phyloP scores from a whole-genome alignment of 2,797 vertebrate species.

The Cryptoprocta ferox region DNA sequence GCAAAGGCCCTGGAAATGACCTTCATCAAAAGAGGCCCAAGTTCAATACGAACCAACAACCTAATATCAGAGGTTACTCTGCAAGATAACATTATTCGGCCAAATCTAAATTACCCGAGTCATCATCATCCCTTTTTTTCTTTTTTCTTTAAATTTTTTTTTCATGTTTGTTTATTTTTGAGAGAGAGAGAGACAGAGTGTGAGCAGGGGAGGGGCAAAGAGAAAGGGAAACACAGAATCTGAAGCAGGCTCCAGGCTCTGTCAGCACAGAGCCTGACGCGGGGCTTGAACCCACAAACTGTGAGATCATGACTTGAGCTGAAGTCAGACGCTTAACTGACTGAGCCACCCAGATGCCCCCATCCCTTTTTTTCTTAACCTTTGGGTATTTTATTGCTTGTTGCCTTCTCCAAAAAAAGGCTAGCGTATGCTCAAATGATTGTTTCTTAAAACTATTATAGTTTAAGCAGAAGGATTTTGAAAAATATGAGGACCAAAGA shows the following conservation, averaged over 20 bases:
- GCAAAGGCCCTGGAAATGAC: not conserved
- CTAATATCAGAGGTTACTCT: not conserved
- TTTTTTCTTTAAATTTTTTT: too few species aligned
- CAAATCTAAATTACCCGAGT: not conserved
- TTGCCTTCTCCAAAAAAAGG: not conserved
- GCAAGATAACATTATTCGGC: not conserved
- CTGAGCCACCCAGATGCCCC: too few species aligned
- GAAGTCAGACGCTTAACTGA: too few species aligned
- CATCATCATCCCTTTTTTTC: not conserved
- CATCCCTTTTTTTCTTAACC: not conserved
- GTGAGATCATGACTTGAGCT: too few species aligned
- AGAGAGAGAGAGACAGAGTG: too few species aligned
- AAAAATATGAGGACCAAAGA: slow-evolving; percentile 41
- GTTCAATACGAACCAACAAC: not conserved
- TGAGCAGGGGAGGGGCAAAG: too few species aligned
- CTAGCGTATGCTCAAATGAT: not conserved
- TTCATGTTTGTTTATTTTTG: too few species aligned
- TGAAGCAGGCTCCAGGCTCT: too few species aligned
- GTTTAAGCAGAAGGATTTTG: not conserved
- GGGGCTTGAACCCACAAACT: too few species aligned
- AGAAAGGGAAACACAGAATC: too few species aligned
- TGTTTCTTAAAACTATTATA: not conserved
- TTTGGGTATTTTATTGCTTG: not conserved
- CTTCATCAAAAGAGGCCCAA: not conserved
- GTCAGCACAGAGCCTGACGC: too few species aligned